Evolutionary conservation across 2,113 vertebrate genomes (phyloP), one percentile per base, ranked within the genome.

Genomic region (Cebidichthys violaceus): DNA sequence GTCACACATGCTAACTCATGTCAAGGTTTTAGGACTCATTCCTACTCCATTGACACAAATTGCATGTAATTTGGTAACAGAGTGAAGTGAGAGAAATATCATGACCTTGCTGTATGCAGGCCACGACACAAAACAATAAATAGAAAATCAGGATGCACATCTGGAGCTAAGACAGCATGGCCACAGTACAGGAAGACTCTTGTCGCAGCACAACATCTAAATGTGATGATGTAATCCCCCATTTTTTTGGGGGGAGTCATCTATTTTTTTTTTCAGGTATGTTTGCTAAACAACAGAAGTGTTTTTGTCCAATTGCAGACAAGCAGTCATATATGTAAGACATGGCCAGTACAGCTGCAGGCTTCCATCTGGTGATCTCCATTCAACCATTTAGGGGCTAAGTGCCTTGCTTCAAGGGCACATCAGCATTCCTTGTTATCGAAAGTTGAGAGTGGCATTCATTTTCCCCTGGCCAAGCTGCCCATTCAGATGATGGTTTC

Each of bases 401-500:
- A 71, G 67, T 75, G 69, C 50, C 54, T 68, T 60, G 68, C 79
- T 85, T 59, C 60, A 9, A 71, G 41, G 77, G 69, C 62, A 81
- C 70, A 78, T 68, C 78, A 86, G 57, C 29, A 43, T 75, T 67
- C 41, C 75, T 70, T 77, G 75, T 77, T 82, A 78, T 72, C 22
- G 3, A 72, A 59, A 64, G 41, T 78, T 68, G n/a, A 55, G 60
- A 61, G 68, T 45, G 33, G 52, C 47, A 69, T 57, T 61, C 29
- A 41, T 72, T 52, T 33, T 55, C 29, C 70, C 37, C 29, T 47
- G 69, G 69, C 68, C 57, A 71, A 33, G 81, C 77, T 81, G 43
- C 69, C 70, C 69, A 88, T 88, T 77, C 64, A 86, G 57, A 77
- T 59, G 27, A 84, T 76, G 79, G 75, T 81, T 86, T 24, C 10